Base-by-base conservation (phyloP, 2,797 vertebrate genomes). In the Natrix natrix region DNA sequence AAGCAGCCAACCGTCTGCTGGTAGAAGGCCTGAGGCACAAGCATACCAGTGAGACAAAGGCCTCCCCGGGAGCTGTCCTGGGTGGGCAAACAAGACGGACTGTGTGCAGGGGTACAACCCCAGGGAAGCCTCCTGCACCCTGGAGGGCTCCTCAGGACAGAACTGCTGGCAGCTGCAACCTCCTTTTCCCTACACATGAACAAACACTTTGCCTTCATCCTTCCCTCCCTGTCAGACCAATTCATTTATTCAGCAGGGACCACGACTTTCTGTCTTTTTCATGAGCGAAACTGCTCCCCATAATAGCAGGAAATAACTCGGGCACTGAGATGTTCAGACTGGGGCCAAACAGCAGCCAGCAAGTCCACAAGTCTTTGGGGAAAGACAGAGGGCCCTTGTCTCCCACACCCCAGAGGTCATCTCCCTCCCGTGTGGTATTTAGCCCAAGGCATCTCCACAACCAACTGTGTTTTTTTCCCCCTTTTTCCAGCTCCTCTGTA, bases 1-100 rank as follows among this genome's bases (percentile, higher is more conserved):
- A 93, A 74, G 12, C 90, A 78, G 86, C 11, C 12, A 48, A 93
- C 55, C 8, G 92, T 91, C 86, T 93, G 90, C 13, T 28, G 43
- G 61, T 88, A 83, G 43, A 78, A 87, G 28, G 43, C 90, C 92
- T 93, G 86, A 78, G 60, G 63, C 86, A 88, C 8, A 88, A 60
- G 63, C 12, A 57, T 16, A 61, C 32, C 43, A 24, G 8, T 10
- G 6, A 8, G 8, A 26, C 89, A 24, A 86, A 57, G 28, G n/a
- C 24, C 11, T 2, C 86, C 43, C 0, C 2, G 16, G 16, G 12
- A 5, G 4, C 13, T 8, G 1, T 14, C 22, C 22, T 26, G 11
- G 22, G 88, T 0, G 5, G 7, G 24, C 61, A 32, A 54, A 12
- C 43, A 20, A 20, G 63, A 6, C 0, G 28, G 1, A 11, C 10